Percentiles rank a stretch among this genome's conserved stretches.
Evolutionary conservation across 2,113 vertebrate species (phyloP).

Genomic region (Atlantisia rogersi): DNA sequence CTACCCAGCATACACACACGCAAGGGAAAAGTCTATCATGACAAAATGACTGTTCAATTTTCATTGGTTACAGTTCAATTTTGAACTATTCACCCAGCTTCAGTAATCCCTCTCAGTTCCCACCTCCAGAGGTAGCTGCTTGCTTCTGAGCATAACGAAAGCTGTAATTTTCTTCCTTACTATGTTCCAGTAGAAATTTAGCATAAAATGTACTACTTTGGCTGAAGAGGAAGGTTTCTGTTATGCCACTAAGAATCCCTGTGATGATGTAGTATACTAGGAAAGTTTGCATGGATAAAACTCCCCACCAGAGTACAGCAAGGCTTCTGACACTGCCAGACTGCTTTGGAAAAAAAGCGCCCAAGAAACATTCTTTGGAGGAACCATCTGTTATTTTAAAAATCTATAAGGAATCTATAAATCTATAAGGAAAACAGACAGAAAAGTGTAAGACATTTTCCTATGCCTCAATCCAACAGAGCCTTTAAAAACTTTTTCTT

Average conservation of each 20-base stretch:
- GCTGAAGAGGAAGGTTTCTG: background rate
- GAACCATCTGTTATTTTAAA: background rate
- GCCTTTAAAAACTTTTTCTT: background rate
- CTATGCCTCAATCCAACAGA: background rate
- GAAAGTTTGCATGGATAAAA: background rate
- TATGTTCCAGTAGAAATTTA: background rate
- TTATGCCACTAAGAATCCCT: background rate
- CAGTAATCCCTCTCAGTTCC: background rate
- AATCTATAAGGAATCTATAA: background rate
- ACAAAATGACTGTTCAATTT: background rate
- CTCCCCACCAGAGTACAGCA: accelerated
- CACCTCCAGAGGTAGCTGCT: background rate
- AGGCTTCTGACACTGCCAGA: background rate
- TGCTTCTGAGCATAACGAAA: background rate
- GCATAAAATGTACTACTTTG: background rate
- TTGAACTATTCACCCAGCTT: background rate
- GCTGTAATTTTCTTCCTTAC: background rate
- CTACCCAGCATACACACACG: background rate
- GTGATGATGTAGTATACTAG: background rate
- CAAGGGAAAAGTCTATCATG: accelerated
- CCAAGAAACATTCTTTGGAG: background rate
- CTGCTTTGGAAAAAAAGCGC: background rate
- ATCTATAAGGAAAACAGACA: background rate
- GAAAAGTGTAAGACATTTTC: background rate
- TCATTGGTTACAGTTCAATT: background rate